Evolutionary conservation across 2,797 vertebrate genomes (phyloP).

Genomic region (Clarias platycephalus): DNA sequence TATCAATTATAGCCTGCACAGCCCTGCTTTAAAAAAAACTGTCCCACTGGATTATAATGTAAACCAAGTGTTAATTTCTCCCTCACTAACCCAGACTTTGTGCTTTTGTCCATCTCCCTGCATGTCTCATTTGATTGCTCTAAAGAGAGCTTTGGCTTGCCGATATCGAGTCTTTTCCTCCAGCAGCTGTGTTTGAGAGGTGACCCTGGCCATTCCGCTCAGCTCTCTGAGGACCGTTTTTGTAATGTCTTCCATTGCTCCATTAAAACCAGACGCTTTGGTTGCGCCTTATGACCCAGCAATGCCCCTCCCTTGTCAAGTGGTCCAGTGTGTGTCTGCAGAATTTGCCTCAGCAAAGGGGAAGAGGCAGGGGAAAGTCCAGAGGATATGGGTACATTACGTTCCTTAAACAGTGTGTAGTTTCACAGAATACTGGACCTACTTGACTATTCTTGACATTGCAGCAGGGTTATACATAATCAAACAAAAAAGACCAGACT

Average conservation of each 20-base stretch:
- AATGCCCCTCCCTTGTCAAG: constrained; percentile 19
- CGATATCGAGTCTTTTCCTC: constrained; percentile 24
- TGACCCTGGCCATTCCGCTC: constrained; percentile 23
- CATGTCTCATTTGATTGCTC: constrained; percentile 15
- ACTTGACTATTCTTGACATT: too few species aligned
- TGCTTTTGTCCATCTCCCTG: constrained; percentile 14
- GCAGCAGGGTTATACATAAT: neutral
- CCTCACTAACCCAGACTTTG: constrained; percentile 5
- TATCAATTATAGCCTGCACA: neutral
- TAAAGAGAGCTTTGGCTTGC: constrained; percentile 23
- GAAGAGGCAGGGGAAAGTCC: constrained; percentile 37
- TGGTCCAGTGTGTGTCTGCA: constrained; percentile 15
- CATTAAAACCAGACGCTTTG: constrained; percentile 52
- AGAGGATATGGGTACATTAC: constrained; percentile 35
- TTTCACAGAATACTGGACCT: neutral
- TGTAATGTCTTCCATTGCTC: constrained; percentile 46
- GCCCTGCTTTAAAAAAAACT: constrained; percentile 4
- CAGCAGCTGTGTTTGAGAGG: constrained; percentile 50
- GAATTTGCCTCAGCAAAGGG: constrained; percentile 20
- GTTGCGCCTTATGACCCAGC: constrained; percentile 27
- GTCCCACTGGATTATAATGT: constrained; percentile 15
- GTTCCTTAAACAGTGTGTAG: neutral
- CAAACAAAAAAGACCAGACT: neutral
- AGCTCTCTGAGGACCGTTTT: constrained; percentile 41
- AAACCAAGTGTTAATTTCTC: neutral